Evolutionary conservation across 2,113 vertebrate genomes (phyloP).

Genomic region (Microtus oregoni): DNA sequence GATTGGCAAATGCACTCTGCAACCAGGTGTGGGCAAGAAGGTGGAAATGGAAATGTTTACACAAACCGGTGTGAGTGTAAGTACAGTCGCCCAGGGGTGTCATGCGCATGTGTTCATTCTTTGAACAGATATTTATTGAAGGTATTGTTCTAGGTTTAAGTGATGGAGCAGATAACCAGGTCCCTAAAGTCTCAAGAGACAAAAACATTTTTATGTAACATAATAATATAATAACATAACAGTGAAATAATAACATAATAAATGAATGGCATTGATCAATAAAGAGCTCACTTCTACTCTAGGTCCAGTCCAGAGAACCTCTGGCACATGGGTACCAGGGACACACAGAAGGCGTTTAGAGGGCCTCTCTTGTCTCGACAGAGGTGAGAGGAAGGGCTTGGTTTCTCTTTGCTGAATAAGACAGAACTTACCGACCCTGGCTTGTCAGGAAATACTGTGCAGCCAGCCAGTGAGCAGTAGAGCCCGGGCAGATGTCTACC

Average conservation of each 20-base stretch:
- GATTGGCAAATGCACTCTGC: not conserved
- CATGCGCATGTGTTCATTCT: not conserved
- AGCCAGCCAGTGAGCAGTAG: not conserved
- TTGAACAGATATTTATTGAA: not conserved
- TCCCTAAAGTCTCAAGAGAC: not conserved
- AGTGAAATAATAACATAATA: not conserved
- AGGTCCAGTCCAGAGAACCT: not conserved
- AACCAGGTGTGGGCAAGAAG: not conserved
- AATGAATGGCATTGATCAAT: not conserved
- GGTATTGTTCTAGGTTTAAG: not conserved
- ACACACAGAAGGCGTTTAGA: rapidly evolving
- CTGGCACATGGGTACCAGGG: not conserved
- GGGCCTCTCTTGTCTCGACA: no score
- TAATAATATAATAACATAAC: not conserved
- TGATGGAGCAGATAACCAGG: not conserved
- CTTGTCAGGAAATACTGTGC: not conserved
- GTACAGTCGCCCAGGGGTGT: not conserved
- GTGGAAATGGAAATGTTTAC: not conserved
- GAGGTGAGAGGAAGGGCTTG: not conserved
- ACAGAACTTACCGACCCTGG: not conserved
- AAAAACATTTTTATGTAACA: not conserved
- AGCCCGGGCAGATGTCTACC: not conserved
- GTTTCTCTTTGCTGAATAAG: not conserved
- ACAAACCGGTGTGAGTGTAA: not conserved
- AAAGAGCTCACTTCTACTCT: not conserved